A percentile compares a stretch with the other conserved stretches of the same genome.
These are phyloP conservation scores for Virgularia gustaviana DNA, from an alignment of 92 coral and sea anemone genomes.

Conservation along the genomic window DNA sequence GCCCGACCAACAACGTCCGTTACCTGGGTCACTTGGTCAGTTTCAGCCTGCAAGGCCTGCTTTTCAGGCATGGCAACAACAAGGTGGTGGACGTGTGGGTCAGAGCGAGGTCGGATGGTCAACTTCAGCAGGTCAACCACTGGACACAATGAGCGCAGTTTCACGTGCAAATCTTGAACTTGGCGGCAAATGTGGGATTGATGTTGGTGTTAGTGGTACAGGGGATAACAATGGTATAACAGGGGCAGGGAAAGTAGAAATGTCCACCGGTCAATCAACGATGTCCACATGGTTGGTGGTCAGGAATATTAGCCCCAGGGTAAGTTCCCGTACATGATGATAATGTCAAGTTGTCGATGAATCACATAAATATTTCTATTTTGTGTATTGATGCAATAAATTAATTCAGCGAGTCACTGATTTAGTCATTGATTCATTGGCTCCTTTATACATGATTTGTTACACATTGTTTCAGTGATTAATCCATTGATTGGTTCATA, in stretches of 20 bases:
- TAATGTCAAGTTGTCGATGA: neutral
- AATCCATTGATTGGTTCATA: too few relatives aligned
- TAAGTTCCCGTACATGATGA: slow-evolving; percentile 33
- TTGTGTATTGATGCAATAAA: neutral
- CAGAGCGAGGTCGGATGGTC: slow-evolving; percentile 31
- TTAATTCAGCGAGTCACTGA: too few relatives aligned
- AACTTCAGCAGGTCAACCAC: slow-evolving; percentile 28
- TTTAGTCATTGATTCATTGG: neutral
- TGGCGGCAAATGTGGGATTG: slow-evolving; percentile 6
- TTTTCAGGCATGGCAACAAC: too few relatives aligned
- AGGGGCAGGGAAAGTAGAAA: neutral
- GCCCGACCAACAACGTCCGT: slow-evolving; percentile 49
- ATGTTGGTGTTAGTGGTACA: slow-evolving; percentile 1
- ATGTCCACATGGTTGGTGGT: slow-evolving; percentile 97
- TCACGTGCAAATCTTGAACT: slow-evolving; percentile 24
- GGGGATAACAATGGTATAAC: neutral
- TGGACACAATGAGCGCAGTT: slow-evolving; percentile 18
- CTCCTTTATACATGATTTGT: too few relatives aligned
- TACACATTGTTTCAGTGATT: too few relatives aligned
- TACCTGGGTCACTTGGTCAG: slow-evolving; percentile 10
- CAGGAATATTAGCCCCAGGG: slow-evolving; percentile 86
- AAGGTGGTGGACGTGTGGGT: slow-evolving; percentile 8
- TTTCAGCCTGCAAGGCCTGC: neutral
- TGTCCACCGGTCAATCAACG: slow-evolving; percentile 2
- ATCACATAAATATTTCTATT: neutral